phyloP scores from a whole-genome alignment of 2,113 vertebrate genomes.

The Hippopotamus amphibius region DNA sequence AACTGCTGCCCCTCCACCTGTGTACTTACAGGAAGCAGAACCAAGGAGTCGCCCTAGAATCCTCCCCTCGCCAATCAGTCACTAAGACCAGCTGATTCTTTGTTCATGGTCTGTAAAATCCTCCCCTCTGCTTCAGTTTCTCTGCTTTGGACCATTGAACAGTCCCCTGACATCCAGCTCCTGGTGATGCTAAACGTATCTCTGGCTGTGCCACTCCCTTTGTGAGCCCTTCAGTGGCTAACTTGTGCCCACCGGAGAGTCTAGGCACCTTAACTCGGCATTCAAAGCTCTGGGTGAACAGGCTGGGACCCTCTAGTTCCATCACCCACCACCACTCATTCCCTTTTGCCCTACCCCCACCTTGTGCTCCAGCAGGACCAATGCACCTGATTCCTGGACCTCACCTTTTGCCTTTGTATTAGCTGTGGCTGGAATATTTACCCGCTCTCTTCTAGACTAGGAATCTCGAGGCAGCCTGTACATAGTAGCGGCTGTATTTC shows the following conservation, averaged over 20 bases:
- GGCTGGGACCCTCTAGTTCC: background rate
- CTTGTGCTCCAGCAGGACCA: background rate
- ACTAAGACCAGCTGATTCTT: background rate
- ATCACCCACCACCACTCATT: no score
- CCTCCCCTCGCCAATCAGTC: background rate
- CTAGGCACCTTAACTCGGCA: accelerated
- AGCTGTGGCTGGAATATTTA: background rate
- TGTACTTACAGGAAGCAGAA: background rate
- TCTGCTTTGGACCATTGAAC: background rate
- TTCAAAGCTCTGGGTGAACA: background rate
- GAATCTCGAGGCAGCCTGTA: background rate
- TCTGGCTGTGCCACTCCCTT: background rate
- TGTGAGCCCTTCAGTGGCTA: background rate
- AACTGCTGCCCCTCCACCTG: background rate
- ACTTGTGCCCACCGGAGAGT: background rate
- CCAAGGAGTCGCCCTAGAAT: background rate
- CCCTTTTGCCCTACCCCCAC: background rate
- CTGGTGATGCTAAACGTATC: background rate
- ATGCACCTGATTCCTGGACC: background rate
- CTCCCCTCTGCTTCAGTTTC: background rate
- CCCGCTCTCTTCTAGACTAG: background rate
- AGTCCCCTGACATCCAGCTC: background rate
- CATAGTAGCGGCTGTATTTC: background rate
- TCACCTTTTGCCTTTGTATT: background rate
- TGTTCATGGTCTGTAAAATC: background rate